Evolutionary conservation across 2,888 invertebrate genomes (phyloP), one percentile per base, ranked within the genome.

Genomic region (Sturmia bella): DNA sequence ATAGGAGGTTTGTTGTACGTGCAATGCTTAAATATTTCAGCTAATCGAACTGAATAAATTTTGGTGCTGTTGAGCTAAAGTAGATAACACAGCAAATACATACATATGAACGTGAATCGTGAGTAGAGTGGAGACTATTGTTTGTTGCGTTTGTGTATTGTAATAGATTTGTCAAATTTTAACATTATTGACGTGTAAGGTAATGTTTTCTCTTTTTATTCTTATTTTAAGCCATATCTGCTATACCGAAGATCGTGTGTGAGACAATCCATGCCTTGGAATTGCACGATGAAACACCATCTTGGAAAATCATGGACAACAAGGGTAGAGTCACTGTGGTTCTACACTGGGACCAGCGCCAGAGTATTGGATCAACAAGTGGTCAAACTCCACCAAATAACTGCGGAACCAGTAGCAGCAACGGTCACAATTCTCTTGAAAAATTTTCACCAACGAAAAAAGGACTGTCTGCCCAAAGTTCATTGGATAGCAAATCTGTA

Each of bases 261-360:
- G 98, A 98, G 93, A 97, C 98, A 90, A 97, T 98, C 91, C 96
- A 97, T 93, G 97, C 97, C 86, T 93, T 98, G 93, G 97, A 97
- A 92, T 93, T 98, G 91, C 97, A 97, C 93, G 96, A 97, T 96
- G 97, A 97, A 92, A 97, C 97, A 91, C 97, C 98, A 91, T 97
- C 97, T 92, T 98, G 98, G 98, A 98, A 98, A 93, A 97, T 98
- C 93, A 97, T 97, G 97, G 98, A 98, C 95, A 97, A 97, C 94
- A 97, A 97, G 93, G 98, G 97, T 91, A 95, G 97, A 91, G 96
- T 98, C 93, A 98, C 98, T 89, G 97, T 98, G 93, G 97, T 98
- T 91, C 93, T 98, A 91, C 97, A 98, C 92, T 98, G 98, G 98
- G 98, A 98, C 93, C 97, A 97, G 93, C 95, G 96, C 87, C 95